Percentiles rank a stretch among this genome's conserved stretches.
These are phyloP conservation scores for Parotia lawesii DNA, from an alignment of 2,113 vertebrate species.

Conservation along the genomic window DNA sequence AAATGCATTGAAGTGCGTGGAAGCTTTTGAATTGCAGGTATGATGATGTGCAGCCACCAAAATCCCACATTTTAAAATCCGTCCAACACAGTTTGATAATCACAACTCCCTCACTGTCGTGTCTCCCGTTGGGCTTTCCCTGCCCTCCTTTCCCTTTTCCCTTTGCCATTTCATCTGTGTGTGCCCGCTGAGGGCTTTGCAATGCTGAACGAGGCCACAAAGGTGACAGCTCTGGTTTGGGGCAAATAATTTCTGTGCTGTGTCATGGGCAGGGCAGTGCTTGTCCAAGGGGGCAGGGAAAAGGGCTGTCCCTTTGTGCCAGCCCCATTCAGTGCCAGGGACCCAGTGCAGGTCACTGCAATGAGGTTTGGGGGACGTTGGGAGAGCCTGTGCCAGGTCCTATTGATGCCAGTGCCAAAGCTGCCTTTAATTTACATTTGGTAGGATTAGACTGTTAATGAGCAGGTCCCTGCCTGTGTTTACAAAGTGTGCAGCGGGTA, in stretches of 20 bases:
- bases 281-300: background rate
- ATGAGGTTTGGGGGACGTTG: fast-evolving
- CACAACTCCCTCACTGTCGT: background rate
- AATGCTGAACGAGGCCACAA: fast-evolving
- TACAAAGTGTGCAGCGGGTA: background rate
- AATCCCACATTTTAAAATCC: background rate
- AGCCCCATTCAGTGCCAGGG: background rate
- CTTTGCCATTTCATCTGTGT: background rate
- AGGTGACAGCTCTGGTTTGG: background rate
- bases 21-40: conserved; percentile 58
- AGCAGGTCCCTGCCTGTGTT: background rate
- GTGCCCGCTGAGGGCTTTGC: background rate
- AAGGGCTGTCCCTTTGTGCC: background rate
- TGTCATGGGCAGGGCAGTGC: background rate
- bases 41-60: conserved; percentile 49
- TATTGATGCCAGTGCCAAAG: background rate
- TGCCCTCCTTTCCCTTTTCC: conserved; percentile 15
- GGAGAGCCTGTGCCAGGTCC: background rate
- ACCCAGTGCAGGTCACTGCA: background rate
- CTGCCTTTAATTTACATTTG: background rate
- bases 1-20: conserved; percentile 17
- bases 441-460: background rate
- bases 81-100: background rate
- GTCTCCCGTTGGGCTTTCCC: background rate
- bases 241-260: background rate